phyloP scores from a whole-genome alignment of 2,888 invertebrate species.

The Chymomyza caudatula region DNA sequence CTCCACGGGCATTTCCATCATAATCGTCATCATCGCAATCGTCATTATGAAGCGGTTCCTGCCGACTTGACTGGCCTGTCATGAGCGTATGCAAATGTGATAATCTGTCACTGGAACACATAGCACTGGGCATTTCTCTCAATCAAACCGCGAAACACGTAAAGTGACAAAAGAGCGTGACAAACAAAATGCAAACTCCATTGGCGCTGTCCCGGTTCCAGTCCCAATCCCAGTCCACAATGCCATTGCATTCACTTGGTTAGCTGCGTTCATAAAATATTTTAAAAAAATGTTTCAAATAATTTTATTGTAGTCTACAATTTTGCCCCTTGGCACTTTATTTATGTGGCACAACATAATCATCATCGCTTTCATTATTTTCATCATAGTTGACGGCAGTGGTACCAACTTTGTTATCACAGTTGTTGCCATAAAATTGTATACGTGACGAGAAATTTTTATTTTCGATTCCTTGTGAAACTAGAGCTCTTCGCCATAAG shows the following conservation, averaged over 20 bases:
- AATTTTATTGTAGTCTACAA: conserved; percentile 64
- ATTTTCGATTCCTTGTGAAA: not conserved
- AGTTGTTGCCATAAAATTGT: conserved; percentile 58
- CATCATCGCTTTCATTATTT: not conserved
- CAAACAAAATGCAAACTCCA: conserved; percentile 66
- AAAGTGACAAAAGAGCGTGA: conserved; percentile 73
- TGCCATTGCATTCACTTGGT: conserved; percentile 51
- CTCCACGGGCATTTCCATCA: conserved; percentile 33
- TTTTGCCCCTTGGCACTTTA: conserved; percentile 12
- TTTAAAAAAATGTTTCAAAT: conserved; percentile 44
- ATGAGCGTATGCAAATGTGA: conserved; percentile 69
- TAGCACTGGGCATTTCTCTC: conserved; percentile 2
- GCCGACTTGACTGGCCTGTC: not conserved
- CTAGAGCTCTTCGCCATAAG: not conserved
- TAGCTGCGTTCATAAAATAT: conserved; percentile 50
- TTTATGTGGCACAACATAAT: conserved; percentile 8
- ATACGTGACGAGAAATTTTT: conserved; percentile 50
- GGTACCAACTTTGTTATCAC: conserved; percentile 54
- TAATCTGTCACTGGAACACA: conserved; percentile 62
- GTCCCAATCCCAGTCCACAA: not conserved
- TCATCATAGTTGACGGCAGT: conserved; percentile 7
- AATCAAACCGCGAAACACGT: conserved; percentile 38
- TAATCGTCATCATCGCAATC: conserved; percentile 23
- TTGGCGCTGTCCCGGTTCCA: not conserved
- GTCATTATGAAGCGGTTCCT: not conserved